A percentile compares a stretch with the other conserved stretches of the same genome.
phyloP scores from a whole-genome alignment of 1,140 invertebrate species.

The Parasteatoda tepidariorum region DNA sequence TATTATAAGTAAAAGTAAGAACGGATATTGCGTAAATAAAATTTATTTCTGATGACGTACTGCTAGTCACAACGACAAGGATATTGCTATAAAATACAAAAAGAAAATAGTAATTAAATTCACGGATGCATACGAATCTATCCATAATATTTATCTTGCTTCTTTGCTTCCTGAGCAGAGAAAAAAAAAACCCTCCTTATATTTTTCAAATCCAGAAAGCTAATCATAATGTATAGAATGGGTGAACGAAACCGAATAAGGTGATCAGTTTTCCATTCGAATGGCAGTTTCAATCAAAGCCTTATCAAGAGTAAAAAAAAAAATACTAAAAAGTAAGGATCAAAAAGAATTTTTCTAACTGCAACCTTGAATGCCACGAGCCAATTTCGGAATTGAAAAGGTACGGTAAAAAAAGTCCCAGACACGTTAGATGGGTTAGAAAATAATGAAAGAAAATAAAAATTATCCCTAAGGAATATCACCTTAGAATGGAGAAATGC shows the following conservation, averaged over 20 bases:
- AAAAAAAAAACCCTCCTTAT: not conserved
- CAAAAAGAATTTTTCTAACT: not conserved
- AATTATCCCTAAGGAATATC: not conserved
- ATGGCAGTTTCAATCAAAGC: not conserved
- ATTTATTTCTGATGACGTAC: too few relatives aligned
- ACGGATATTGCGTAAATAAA: too few relatives aligned
- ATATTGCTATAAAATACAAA: too few relatives aligned
- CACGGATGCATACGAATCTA: too few relatives aligned
- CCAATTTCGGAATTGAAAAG: constrained; percentile 31
- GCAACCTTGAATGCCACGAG: not conserved
- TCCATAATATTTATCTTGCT: too few relatives aligned
- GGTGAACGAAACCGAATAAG: not conserved
- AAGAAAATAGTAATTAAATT: too few relatives aligned
- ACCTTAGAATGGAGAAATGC: not conserved
- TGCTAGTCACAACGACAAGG: too few relatives aligned
- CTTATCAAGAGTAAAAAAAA: not conserved
- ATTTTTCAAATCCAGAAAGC: not conserved
- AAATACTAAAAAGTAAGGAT: not conserved
- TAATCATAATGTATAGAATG: not conserved
- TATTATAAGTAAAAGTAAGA: too few relatives aligned
- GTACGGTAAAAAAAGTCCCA: not conserved
- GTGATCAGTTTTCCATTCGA: not conserved
- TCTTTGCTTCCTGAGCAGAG: too few relatives aligned
- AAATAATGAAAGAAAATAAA: not conserved
- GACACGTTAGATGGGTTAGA: not conserved